Conservation (phyloP, 2,113 vertebrate species). For the Gobio gobio region DNA sequence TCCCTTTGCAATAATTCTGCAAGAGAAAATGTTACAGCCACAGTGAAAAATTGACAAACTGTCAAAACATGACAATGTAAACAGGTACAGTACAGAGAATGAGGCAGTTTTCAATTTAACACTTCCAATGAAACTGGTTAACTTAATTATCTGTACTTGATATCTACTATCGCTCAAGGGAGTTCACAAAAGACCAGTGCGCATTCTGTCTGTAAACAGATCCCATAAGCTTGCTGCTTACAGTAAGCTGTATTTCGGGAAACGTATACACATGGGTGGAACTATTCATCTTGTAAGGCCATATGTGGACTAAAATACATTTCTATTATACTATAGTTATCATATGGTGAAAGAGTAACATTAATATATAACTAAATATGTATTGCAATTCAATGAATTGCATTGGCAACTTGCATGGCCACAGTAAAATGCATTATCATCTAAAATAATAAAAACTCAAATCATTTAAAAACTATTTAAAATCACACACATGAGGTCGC, state of each 20-base stretch:
- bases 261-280: not conserved
- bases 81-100: not conserved
- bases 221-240: not conserved
- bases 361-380: not conserved
- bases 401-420: not conserved
- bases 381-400: not conserved
- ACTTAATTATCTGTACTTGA: not conserved
- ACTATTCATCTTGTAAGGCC: not conserved
- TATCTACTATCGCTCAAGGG: not conserved
- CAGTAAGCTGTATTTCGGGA: not conserved
- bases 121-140: not conserved
- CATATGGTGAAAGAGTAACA: not conserved
- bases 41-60: not conserved
- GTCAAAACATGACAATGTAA: not conserved
- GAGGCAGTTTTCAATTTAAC: not conserved
- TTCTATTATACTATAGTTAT: not conserved
- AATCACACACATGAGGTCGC: not conserved
- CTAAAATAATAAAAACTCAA: not conserved
- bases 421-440: not conserved
- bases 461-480: slow-evolving; percentile 9
- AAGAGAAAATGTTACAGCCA: not conserved
- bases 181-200: not conserved
- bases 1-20: not conserved
- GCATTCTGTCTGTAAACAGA: not conserved
- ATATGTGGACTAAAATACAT: not conserved